Evolutionary conservation across 2,797 vertebrate species (phyloP).

Genomic region (Kryptolebias ocellatus): DNA sequence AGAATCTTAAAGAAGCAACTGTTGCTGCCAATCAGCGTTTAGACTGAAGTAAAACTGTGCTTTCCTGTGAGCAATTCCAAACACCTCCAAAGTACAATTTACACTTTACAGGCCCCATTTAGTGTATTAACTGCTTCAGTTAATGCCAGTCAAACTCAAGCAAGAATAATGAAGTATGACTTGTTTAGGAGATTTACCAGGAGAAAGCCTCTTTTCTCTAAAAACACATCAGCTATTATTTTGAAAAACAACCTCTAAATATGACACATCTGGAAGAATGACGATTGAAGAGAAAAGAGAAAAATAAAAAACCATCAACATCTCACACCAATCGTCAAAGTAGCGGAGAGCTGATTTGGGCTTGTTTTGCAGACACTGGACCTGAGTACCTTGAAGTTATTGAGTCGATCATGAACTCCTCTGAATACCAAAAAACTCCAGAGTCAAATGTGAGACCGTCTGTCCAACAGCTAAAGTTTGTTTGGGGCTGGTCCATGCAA

Average conservation of each 20-base stretch:
- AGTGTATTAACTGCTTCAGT: not conserved
- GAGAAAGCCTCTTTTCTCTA: not conserved
- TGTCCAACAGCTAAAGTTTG: not conserved
- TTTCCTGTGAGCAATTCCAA: not conserved
- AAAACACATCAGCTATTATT: too few relatives aligned
- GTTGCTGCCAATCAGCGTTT: not conserved
- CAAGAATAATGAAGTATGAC: not conserved
- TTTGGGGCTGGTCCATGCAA: not conserved
- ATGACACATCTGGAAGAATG: too few relatives aligned
- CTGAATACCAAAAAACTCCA: not conserved
- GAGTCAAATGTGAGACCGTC: not conserved
- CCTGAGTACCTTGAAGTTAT: not conserved
- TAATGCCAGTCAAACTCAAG: not conserved
- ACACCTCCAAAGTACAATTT: not conserved
- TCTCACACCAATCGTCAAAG: not conserved
- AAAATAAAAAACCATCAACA: not conserved
- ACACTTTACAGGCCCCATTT: not conserved
- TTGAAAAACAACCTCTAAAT: too few relatives aligned
- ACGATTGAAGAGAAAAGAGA: too few relatives aligned
- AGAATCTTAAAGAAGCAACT: too few relatives aligned
- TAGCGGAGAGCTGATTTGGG: not conserved
- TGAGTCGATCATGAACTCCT: not conserved
- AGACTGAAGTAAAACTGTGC: not conserved
- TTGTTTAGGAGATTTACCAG: slow-evolving; percentile 1
- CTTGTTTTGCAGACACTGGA: not conserved